Percentiles rank a stretch among this genome's conserved stretches.
phyloP scores from a whole-genome alignment of 2,888 invertebrate genomes.

The Coelinius sp. region DNA sequence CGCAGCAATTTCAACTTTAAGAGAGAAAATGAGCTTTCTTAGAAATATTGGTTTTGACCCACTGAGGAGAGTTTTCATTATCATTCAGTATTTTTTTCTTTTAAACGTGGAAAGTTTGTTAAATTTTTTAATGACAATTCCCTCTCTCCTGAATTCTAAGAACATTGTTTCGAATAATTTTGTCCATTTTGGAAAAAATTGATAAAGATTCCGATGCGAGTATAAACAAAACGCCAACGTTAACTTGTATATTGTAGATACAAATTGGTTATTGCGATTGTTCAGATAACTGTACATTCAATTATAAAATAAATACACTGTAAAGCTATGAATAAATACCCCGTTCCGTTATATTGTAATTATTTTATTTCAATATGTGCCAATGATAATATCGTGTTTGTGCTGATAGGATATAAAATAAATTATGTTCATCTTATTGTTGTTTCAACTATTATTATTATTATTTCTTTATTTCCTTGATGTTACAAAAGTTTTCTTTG shows the following conservation, averaged over 20 bases:
- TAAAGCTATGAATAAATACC: conserved; percentile 64
- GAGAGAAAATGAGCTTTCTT: not conserved
- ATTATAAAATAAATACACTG: conserved; percentile 55
- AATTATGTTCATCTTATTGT: too few relatives aligned
- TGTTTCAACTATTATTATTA: too few relatives aligned
- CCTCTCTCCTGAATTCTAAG: conserved; percentile 14
- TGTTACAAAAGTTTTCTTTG: too few relatives aligned
- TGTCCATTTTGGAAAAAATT: conserved; percentile 43
- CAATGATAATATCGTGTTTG: not conserved
- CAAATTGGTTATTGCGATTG: conserved; percentile 38
- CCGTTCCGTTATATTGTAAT: conserved; percentile 58
- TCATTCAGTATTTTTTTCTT: conserved; percentile 5
- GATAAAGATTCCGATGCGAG: not conserved
- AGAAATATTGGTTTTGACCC: not conserved
- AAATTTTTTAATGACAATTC: conserved; percentile 2
- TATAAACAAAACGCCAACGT: conserved; percentile 51
- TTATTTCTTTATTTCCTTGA: too few relatives aligned
- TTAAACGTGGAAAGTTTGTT: not conserved
- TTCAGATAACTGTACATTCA: conserved; percentile 45
- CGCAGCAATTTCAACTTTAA: not conserved
- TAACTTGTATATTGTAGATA: conserved; percentile 63
- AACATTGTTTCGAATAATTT: conserved; percentile 40
- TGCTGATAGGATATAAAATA: not conserved
- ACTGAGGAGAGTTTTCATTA: not conserved
- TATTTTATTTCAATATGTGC: not conserved